Conservation (phyloP, 2,113 vertebrate species). For the Xiphias gladius region DNA sequence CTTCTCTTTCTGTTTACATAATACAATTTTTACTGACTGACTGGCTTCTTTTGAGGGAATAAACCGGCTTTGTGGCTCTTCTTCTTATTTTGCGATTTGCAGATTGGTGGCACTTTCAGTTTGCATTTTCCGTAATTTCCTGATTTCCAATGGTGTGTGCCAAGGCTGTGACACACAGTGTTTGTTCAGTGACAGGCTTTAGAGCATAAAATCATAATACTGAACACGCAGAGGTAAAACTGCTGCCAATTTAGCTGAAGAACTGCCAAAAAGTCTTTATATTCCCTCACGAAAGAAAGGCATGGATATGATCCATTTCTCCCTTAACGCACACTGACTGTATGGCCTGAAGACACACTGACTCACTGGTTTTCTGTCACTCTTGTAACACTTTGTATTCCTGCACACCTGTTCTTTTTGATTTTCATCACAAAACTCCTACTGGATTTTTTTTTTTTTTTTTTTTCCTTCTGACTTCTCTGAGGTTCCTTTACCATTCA, state of each 20-base stretch:
- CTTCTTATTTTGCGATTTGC: not conserved
- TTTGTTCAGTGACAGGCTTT: not conserved
- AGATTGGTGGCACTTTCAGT: not conserved
- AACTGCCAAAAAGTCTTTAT: constrained; percentile 1
- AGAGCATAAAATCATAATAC: not conserved
- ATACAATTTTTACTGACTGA: constrained; percentile 11
- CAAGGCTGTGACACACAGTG: not conserved
- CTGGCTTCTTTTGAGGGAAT: constrained; percentile 12
- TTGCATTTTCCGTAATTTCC: constrained; percentile 13
- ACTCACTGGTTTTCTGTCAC: constrained; percentile 55
- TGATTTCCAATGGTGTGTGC: not conserved
- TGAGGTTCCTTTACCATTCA: constrained; percentile 72
- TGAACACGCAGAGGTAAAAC: not conserved
- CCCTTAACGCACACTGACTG: constrained; percentile 16
- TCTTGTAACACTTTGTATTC: constrained; percentile 60
- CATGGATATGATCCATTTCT: not conserved
- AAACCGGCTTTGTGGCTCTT: not conserved
- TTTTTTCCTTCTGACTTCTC: constrained; percentile 39
- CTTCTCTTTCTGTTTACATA: constrained; percentile 43
- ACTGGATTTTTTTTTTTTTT: constrained; percentile 67
- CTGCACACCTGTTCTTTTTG: constrained; percentile 77
- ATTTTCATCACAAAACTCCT: constrained; percentile 51
- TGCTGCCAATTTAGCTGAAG: not conserved
- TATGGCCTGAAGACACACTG: not conserved
- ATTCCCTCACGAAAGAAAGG: constrained; percentile 11